Evolutionary conservation across 2,888 invertebrate genomes (phyloP), one percentile per base, ranked within the genome.

Genomic region (Archips crataeganus): DNA sequence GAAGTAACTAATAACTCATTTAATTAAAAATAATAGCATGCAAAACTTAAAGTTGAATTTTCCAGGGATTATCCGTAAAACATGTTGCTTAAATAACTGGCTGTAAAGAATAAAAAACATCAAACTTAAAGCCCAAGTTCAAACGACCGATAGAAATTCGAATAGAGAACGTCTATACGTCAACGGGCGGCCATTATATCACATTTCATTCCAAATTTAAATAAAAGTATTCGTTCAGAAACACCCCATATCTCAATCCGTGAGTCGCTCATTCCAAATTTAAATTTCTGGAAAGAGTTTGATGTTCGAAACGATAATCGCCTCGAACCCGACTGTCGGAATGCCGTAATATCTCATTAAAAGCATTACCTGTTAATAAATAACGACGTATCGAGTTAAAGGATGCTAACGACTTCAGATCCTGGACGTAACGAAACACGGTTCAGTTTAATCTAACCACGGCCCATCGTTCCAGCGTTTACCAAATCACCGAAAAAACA

Each of bases 241-340:
- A 89, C 88, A 90, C 88, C 84, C 87, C 87, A 88, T 91, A 89
- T 89, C 88, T 91, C 89, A 92, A 91, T 90, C 88, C 88, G 84
- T 83, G 82, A 82, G 85, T 81, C 80, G 79, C 81, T 84, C 86
- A 85, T 90, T 90, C 91, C 86, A 90, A 91, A 92, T 92, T 91
- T 92, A 91, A 89, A 90, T 89, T 91, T 91, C 90, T 91, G 89
- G 88, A 90, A 93, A 92, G 89, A 91, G 91, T 92, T 91, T 88
- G 90, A 89, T 88, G 89, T 88, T 87, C 85, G 86, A 83, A 86
- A 90, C 88, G 92, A 91, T 92, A 91, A 90, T 91, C 91, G 87
- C 81, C 81, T 80, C 81, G 81, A 84, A 87, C 82, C 84, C 86
- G 87, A 84, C 81, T 77, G 86, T 82, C 83, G 90, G 91, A 90